phyloP scores from a whole-genome alignment of 2,797 vertebrate genomes.

The Onychomys torridus region DNA sequence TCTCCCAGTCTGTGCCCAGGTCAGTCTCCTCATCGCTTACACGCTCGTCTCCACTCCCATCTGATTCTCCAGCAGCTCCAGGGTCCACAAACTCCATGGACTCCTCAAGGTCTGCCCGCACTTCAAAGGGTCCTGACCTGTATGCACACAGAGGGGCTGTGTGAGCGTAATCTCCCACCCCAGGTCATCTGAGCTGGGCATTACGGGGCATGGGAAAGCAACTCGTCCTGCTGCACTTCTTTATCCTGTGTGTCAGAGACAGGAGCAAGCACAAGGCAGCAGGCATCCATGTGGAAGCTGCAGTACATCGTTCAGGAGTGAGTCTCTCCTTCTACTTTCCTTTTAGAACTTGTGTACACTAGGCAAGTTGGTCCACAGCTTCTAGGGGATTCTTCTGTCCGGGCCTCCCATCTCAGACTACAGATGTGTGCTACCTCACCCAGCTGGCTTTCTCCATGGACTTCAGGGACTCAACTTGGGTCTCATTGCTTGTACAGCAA shows the following conservation, averaged over 20 bases:
- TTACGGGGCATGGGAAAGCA: neutral
- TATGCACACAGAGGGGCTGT: neutral
- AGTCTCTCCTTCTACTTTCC: neutral
- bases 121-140: constrained; percentile 97
- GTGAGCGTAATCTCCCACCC: neutral
- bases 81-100: constrained; percentile 99
- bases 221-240: neutral
- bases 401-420: neutral
- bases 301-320: neutral
- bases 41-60: constrained; percentile 95
- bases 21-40: constrained; percentile 97
- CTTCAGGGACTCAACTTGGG: too few species aligned
- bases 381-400: neutral
- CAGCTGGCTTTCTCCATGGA: neutral
- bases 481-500: neutral
- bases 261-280: neutral
- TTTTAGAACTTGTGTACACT: neutral
- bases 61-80: constrained; percentile 90
- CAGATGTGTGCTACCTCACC: neutral
- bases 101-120: constrained; percentile 95
- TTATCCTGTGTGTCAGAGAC: neutral
- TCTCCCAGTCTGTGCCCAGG: constrained; percentile 99
- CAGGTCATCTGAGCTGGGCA: neutral
- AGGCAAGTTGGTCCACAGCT: neutral
- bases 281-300: neutral